Percentiles rank a stretch among this genome's conserved stretches.
Evolutionary conservation across 2,888 invertebrate genomes (phyloP).

Genomic region (Sphaeridia pumilis): DNA sequence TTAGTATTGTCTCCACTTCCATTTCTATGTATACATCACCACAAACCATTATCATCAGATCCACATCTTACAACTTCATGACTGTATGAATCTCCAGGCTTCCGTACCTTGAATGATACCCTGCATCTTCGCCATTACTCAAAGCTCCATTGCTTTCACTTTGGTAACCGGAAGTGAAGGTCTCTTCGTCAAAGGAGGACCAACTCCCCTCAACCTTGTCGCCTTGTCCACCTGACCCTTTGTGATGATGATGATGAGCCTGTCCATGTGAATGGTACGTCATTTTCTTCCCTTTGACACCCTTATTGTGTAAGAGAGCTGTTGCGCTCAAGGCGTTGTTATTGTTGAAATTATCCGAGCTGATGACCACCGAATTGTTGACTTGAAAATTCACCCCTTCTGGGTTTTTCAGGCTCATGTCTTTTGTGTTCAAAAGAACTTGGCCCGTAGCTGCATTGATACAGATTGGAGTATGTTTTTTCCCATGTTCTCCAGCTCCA

Average conservation of each 20-base stretch:
- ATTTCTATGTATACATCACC: conserved; percentile 4
- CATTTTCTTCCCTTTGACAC: background rate
- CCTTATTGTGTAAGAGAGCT: background rate
- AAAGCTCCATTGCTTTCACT: conserved; percentile 47
- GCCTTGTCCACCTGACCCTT: background rate
- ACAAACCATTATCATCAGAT: background rate
- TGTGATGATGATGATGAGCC: background rate
- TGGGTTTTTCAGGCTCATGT: background rate
- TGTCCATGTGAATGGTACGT: background rate
- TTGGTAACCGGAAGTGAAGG: conserved; percentile 71
- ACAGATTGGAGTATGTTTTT: conserved; percentile 5
- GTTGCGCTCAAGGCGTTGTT: background rate
- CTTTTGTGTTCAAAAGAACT: conserved; percentile 6
- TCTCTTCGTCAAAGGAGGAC: conserved; percentile 42
- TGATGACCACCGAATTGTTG: conserved; percentile 11
- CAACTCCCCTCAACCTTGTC: background rate
- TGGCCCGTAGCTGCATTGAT: conserved; percentile 14
- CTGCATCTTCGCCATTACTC: conserved; percentile 16
- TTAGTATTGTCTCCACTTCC: conserved; percentile 11
- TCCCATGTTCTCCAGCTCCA: background rate
- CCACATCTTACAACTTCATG: background rate
- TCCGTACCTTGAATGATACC: conserved; percentile 9
- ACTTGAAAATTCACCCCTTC: conserved; percentile 7
- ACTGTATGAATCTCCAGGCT: background rate
- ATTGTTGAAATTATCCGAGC: conserved; percentile 5